Percentiles rank a stretch among this genome's conserved stretches.
Conservation (phyloP, 1,140 invertebrate species). For the Drosophila busckii region DNA sequence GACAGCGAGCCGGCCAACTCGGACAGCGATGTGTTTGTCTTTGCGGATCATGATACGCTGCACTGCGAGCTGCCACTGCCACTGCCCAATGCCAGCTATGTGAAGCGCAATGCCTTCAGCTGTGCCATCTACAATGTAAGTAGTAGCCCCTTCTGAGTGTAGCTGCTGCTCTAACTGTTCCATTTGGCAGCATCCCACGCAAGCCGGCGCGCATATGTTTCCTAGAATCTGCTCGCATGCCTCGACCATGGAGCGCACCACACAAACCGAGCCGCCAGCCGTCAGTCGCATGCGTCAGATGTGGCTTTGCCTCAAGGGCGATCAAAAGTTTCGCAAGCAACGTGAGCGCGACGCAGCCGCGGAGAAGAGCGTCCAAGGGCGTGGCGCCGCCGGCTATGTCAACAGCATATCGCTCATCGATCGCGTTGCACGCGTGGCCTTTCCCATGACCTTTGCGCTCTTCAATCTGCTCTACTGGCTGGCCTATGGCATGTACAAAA, state of each 20-base stretch:
- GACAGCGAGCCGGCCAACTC: constrained; percentile 51
- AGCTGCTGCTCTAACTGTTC: neutral
- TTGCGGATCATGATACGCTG: constrained; percentile 38
- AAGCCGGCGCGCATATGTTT: constrained; percentile 78
- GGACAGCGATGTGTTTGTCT: constrained; percentile 46
- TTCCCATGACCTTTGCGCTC: constrained; percentile 91
- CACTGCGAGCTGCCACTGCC: constrained; percentile 43
- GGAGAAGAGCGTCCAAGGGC: constrained; percentile 56
- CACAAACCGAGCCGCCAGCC: constrained; percentile 86
- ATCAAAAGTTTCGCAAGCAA: constrained; percentile 87
- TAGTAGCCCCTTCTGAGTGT: neutral
- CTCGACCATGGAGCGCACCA: constrained; percentile 87
- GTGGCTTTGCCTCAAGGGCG: constrained; percentile 88
- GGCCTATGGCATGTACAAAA: constrained; percentile 74
- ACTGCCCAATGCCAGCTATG: constrained; percentile 36
- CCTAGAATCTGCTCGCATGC: constrained; percentile 56
- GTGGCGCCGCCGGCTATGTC: constrained; percentile 82
- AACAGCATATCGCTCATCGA: constrained; percentile 95
- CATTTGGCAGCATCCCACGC: constrained; percentile 47
- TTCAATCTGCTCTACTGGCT: constrained; percentile 95
- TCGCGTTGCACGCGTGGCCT: constrained; percentile 89
- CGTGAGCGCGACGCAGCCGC: constrained; percentile 86
- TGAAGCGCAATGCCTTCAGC: constrained; percentile 81
- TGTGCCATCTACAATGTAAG: constrained; percentile 83
- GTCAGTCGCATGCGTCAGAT: constrained; percentile 88